Conservation (phyloP, 2,113 vertebrate species). For the Puntigrus tetrazona region DNA sequence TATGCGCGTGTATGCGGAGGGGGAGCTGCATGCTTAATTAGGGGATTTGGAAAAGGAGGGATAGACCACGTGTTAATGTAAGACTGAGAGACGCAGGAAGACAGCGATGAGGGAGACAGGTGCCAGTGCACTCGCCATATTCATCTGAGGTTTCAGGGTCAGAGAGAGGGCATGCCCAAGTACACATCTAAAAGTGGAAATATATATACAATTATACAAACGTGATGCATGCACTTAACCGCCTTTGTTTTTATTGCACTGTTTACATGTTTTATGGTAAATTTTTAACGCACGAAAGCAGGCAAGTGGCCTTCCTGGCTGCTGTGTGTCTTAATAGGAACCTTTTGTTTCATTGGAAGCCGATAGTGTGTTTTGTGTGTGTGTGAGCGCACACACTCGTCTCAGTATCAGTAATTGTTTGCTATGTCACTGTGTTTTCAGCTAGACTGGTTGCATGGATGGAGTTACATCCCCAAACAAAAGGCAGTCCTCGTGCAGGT, state of each 20-base stretch:
- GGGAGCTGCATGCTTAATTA: constrained; percentile 25
- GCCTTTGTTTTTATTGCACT: background rate
- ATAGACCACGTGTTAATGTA: constrained; percentile 12
- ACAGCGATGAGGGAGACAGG: background rate
- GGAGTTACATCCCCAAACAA: constrained; percentile 60
- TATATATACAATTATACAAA: background rate
- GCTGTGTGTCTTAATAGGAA: background rate
- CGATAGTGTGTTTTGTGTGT: background rate
- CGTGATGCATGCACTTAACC: background rate
- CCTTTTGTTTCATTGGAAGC: background rate
- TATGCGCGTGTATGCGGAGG: constrained; percentile 1
- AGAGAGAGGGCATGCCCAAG: constrained; percentile 12
- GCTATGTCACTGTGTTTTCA: constrained; percentile 56
- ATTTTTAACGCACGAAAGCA: background rate
- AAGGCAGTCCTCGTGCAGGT: constrained; percentile 35
- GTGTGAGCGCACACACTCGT: background rate
- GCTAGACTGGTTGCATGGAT: constrained; percentile 58
- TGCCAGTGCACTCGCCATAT: background rate
- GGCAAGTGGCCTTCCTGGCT: background rate
- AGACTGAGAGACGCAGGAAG: background rate
- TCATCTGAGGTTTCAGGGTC: constrained; percentile 24
- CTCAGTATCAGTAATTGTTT: constrained; percentile 36
- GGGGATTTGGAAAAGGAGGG: background rate
- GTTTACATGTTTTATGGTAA: background rate
- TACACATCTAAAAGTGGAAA: constrained; percentile 5